A percentile compares a stretch with the other conserved stretches of the same genome.
phyloP scores from a whole-genome alignment of 2,797 vertebrate species.

The Myotis planiceps region DNA sequence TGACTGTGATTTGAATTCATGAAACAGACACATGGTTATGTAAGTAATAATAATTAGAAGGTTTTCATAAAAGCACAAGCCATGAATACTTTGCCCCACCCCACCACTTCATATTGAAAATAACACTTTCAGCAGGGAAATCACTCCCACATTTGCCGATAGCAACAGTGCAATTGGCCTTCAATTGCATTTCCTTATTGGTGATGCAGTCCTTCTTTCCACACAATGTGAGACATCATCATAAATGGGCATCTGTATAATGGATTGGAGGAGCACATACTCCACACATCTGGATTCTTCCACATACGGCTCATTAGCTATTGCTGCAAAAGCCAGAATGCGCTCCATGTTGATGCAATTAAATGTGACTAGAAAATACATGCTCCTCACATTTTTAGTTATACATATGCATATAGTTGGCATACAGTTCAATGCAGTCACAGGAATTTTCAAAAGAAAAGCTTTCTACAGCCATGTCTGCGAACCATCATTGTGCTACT shows the following conservation, averaged over 20 bases:
- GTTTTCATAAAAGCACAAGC: background rate
- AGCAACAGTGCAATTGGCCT: conserved; percentile 29
- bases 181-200: conserved; percentile 4
- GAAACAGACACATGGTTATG: background rate
- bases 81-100: background rate
- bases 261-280: conserved; percentile 20
- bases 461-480: conserved; percentile 63
- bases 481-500: conserved; percentile 66
- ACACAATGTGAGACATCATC: background rate
- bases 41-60: conserved; percentile 32
- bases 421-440: conserved; percentile 48
- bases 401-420: conserved; percentile 60
- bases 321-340: conserved; percentile 38
- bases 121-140: conserved; percentile 39
- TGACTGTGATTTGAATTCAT: background rate
- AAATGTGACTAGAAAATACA: conserved; percentile 72
- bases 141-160: conserved; percentile 1
- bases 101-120: conserved; percentile 38
- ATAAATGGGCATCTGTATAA: conserved; percentile 44
- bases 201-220: conserved; percentile 9
- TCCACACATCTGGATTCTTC: conserved; percentile 56
- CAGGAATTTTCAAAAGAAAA: conserved; percentile 46
- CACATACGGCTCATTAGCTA: conserved; percentile 39
- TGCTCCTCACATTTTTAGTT: conserved; percentile 67
- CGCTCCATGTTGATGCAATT: conserved; percentile 55